Percentiles rank a stretch among this genome's conserved stretches.
phyloP scores from a whole-genome alignment of 2,113 vertebrate genomes.

The Pteruthius melanotis region DNA sequence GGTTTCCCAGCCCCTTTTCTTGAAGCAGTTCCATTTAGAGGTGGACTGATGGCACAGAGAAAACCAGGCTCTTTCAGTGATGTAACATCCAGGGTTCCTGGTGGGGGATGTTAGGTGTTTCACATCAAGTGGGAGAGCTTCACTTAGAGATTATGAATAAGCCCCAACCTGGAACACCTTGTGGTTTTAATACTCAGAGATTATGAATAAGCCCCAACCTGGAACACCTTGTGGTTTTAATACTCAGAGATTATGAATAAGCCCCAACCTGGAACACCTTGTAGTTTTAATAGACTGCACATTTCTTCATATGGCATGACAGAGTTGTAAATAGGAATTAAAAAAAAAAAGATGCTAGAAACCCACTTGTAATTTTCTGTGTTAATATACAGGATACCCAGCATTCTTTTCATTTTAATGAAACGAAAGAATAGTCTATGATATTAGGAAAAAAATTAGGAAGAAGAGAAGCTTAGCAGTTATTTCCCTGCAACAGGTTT shows the following conservation, averaged over 20 bases:
- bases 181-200: background rate
- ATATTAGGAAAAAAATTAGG: background rate
- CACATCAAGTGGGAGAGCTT: background rate
- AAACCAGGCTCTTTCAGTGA: background rate
- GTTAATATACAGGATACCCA: background rate
- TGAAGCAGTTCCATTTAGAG: background rate
- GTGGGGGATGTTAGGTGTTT: background rate
- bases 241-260: background rate
- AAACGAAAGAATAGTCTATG: background rate
- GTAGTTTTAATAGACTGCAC: background rate
- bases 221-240: background rate
- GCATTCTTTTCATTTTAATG: background rate
- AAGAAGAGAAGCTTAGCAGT: background rate
- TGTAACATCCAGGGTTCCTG: background rate
- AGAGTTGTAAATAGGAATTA: background rate
- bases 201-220: background rate
- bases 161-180: fast-evolving
- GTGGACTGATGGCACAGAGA: background rate
- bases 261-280: fast-evolving
- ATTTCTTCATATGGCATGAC: background rate
- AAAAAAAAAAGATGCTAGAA: background rate
- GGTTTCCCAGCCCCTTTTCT: background rate
- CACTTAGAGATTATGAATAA: background rate
- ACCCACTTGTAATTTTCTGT: background rate
- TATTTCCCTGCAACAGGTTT: background rate